These are phyloP conservation scores for Perca fluviatilis DNA, from an alignment of 2,113 vertebrate species.

Conservation along the genomic window DNA sequence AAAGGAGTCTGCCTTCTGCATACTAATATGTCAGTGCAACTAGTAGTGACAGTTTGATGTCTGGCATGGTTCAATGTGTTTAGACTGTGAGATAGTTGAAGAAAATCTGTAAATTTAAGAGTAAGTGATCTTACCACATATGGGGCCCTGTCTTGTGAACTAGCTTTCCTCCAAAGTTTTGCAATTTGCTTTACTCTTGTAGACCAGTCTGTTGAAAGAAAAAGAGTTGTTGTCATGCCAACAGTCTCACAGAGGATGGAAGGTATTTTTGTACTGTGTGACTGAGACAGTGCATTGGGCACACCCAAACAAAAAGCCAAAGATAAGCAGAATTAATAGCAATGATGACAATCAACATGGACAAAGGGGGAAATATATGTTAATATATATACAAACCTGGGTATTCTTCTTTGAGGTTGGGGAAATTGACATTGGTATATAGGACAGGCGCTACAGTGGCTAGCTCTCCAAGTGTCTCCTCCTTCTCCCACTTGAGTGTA, in stretches of 20 bases:
- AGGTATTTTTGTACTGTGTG: neutral
- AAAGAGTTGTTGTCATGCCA: constrained; percentile 55
- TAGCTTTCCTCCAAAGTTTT: constrained; percentile 99
- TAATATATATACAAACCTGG: constrained; percentile 85
- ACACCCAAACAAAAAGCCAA: constrained; percentile 13
- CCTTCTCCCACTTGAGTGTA: constrained; percentile 98
- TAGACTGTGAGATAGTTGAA: neutral
- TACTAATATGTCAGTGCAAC: constrained; percentile 33
- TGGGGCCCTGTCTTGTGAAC: constrained; percentile 97
- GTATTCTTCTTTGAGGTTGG: constrained; percentile 95
- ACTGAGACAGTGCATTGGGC: neutral
- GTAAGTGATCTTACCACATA: constrained; percentile 92
- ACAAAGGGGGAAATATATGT: neutral
- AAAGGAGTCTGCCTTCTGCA: constrained; percentile 28
- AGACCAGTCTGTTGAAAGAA: constrained; percentile 90
- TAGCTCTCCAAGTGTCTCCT: constrained; percentile 95
- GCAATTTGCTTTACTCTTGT: constrained; percentile 99
- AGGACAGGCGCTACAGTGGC: constrained; percentile 98
- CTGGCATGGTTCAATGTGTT: constrained; percentile 7
- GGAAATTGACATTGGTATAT: constrained; percentile 98
- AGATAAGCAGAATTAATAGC: neutral
- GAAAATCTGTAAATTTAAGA: constrained; percentile 29
- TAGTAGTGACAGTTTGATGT: constrained; percentile 19
- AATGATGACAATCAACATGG: neutral
- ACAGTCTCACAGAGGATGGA: constrained; percentile 20